A percentile compares a stretch with the other conserved stretches of the same genome.
Conservation (phyloP, 1,140 invertebrate species). For the Whitmania pigra region DNA sequence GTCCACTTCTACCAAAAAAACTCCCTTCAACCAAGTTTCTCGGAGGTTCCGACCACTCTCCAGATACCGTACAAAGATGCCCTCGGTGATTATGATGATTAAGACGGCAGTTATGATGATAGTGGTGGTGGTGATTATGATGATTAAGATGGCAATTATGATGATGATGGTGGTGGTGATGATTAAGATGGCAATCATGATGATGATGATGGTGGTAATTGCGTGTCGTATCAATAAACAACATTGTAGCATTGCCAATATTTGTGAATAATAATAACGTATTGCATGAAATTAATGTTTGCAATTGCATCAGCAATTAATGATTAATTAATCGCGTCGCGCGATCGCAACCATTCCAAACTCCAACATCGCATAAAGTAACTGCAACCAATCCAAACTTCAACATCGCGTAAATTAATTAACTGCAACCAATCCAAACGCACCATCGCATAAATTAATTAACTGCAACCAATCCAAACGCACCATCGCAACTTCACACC, state of each 20-base stretch:
- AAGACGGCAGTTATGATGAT: neutral
- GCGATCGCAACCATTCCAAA: neutral
- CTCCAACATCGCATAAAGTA: neutral
- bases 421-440: too few species aligned
- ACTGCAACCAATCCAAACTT: too few species aligned
- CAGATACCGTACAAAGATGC: constrained; percentile 39
- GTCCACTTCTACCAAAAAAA: constrained; percentile 77
- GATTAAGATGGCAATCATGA: too few species aligned
- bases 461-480: neutral
- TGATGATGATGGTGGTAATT: too few species aligned
- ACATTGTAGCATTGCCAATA: neutral
- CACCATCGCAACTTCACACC: neutral
- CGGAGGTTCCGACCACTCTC: constrained; percentile 41
- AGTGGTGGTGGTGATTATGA: too few species aligned
- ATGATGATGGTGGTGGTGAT: neutral
- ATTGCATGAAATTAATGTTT: too few species aligned
- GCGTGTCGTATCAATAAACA: neutral
- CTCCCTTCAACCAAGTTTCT: constrained; percentile 75
- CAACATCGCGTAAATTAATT: too few species aligned
- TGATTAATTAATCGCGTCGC: too few species aligned
- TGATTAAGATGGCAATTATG: neutral
- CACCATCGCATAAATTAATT: too few species aligned
- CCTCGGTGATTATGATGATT: neutral
- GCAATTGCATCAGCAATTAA: too few species aligned
- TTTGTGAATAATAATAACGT: neutral